Evolutionary conservation across 1,140 invertebrate species (phyloP).

Genomic region (Drosophila tani): DNA sequence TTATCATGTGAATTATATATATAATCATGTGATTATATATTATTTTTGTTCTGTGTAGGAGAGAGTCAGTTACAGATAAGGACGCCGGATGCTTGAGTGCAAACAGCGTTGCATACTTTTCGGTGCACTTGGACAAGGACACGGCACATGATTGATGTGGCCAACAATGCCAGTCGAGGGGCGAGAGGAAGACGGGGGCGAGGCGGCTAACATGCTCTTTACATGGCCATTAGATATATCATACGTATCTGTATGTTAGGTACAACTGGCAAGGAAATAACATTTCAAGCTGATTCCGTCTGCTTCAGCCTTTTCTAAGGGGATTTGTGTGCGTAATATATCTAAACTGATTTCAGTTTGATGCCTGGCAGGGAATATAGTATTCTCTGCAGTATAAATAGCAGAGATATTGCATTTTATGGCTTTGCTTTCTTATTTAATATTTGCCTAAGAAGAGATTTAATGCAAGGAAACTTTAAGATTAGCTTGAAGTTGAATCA

Average conservation of each 20-base stretch:
- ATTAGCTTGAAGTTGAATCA: neutral
- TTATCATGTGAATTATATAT: neutral
- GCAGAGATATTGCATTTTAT: slow-evolving; percentile 9
- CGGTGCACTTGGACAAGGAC: slow-evolving; percentile 39
- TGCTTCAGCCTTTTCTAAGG: slow-evolving; percentile 15
- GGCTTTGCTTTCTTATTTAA: neutral
- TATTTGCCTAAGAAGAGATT: neutral
- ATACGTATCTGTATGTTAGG: slow-evolving; percentile 29
- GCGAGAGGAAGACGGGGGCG: neutral
- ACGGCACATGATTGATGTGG: slow-evolving; percentile 47
- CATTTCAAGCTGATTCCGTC: slow-evolving; percentile 27
- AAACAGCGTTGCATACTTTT: slow-evolving; percentile 41
- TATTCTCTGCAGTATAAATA: slow-evolving; percentile 21
- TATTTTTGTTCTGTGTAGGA: neutral
- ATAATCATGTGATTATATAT: neutral
- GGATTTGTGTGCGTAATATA: slow-evolving; percentile 40
- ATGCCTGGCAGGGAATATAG: slow-evolving; percentile 13
- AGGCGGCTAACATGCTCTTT: slow-evolving; percentile 27
- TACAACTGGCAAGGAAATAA: slow-evolving; percentile 25
- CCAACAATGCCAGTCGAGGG: slow-evolving; percentile 21
- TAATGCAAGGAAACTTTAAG: neutral
- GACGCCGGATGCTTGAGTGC: slow-evolving; percentile 15
- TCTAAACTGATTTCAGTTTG: slow-evolving; percentile 30
- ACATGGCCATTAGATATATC: slow-evolving; percentile 48
- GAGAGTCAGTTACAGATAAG: slow-evolving; percentile 12